A percentile compares a stretch with the other conserved stretches of the same genome.
phyloP scores from a whole-genome alignment of 1,140 invertebrate genomes.

The Macrobrachium nipponense region DNA sequence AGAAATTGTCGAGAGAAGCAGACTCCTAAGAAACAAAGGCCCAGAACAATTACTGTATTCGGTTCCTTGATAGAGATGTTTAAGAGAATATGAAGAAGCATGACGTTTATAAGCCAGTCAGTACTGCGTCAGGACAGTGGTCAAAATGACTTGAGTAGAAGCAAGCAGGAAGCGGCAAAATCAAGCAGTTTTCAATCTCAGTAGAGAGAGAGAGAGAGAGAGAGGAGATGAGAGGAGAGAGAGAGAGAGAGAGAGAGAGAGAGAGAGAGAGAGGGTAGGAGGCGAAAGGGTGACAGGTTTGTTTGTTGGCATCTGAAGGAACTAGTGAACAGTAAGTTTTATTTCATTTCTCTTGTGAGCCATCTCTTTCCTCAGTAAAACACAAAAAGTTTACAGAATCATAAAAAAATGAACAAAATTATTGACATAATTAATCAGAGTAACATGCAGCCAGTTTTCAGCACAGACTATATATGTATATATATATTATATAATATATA shows the following conservation, averaged over 20 bases:
- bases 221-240: neutral
- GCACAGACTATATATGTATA: neutral
- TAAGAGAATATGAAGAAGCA: neutral
- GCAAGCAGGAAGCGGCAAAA: neutral
- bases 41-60: too few species aligned
- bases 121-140: neutral
- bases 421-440: too few species aligned
- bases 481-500: too few species aligned
- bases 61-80: neutral
- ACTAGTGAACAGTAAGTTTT: neutral
- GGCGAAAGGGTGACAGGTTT: too few species aligned
- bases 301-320: neutral
- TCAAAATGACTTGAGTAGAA: neutral
- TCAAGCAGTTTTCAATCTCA: too few species aligned
- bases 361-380: too few species aligned
- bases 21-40: too few species aligned
- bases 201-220: neutral
- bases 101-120: neutral
- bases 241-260: neutral
- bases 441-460: neutral
- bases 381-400: neutral
- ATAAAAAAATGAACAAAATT: neutral
- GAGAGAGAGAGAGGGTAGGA: neutral
- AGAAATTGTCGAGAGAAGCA: too few species aligned
- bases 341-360: neutral